These are phyloP conservation scores for Epinotia brunnichana DNA, from an alignment of 2,888 invertebrate species.

Conservation along the genomic window DNA sequence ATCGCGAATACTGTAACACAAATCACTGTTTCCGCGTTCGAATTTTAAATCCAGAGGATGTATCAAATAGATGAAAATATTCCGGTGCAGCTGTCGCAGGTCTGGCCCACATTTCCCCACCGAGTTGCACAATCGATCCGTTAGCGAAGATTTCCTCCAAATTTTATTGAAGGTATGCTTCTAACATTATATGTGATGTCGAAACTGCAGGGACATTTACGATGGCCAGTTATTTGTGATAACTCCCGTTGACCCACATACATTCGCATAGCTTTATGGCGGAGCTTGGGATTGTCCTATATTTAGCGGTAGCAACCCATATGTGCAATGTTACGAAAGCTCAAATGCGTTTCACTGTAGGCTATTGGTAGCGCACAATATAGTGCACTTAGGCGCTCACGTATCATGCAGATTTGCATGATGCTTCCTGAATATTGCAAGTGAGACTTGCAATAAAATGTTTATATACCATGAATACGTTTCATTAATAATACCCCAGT, in stretches of 20 bases:
- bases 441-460: not conserved
- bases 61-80: constrained; percentile 39
- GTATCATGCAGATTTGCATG: constrained; percentile 31
- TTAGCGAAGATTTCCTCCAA: constrained; percentile 50
- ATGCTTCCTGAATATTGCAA: constrained; percentile 35
- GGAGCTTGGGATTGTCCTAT: constrained; percentile 70
- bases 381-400: constrained; percentile 28
- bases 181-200: constrained; percentile 52
- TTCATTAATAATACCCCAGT: not conserved
- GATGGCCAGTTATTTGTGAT: constrained; percentile 67
- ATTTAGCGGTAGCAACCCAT: constrained; percentile 68
- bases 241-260: constrained; percentile 68
- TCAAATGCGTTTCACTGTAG: constrained; percentile 53
- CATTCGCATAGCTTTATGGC: constrained; percentile 69
- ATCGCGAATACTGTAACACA: constrained; percentile 30
- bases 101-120: constrained; percentile 43
- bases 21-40: constrained; percentile 41
- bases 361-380: constrained; percentile 45
- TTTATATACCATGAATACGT: not conserved
- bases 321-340: constrained; percentile 67
- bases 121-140: constrained; percentile 50
- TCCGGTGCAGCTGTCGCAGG: constrained; percentile 39
- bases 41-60: constrained; percentile 34
- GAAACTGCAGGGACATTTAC: constrained; percentile 69
- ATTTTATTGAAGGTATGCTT: constrained; percentile 48